Conservation (phyloP, 2,888 invertebrate genomes). For the Eustalomyia histrio region DNA sequence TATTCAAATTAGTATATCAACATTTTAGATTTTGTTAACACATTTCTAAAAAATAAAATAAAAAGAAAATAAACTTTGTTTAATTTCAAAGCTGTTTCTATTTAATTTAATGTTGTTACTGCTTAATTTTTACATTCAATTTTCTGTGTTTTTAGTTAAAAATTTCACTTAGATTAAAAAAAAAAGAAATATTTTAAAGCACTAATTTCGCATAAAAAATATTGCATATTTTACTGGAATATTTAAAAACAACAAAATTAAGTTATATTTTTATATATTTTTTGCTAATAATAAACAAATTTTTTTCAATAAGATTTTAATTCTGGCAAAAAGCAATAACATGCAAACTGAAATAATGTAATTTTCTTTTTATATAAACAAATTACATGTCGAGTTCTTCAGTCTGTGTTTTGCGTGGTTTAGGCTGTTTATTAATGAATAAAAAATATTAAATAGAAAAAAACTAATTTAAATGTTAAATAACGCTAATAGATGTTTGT, state of each 20-base stretch:
- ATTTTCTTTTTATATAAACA: conserved; percentile 68
- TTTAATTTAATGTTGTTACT: too few species aligned
- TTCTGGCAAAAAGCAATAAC: conserved; percentile 21
- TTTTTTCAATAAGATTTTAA: background rate
- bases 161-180: too few species aligned
- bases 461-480: background rate
- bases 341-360: conserved; percentile 64
- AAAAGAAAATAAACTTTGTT: too few species aligned
- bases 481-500: background rate
- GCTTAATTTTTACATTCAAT: too few species aligned
- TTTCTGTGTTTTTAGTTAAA: too few species aligned
- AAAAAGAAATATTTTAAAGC: background rate
- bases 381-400: conserved; percentile 78
- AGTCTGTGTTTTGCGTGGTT: conserved; percentile 78
- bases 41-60: too few species aligned
- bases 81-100: too few species aligned
- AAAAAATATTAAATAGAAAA: background rate
- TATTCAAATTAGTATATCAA: too few species aligned
- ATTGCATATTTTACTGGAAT: conserved; percentile 42
- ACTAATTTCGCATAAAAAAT: background rate
- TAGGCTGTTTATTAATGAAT: conserved; percentile 73
- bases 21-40: too few species aligned
- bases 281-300: conserved; percentile 13
- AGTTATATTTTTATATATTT: conserved; percentile 22
- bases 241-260: background rate